Percentiles rank a stretch among this genome's conserved stretches.
Conservation (phyloP, 2,113 vertebrate species). For the Ptychochromis oligacanthus region DNA sequence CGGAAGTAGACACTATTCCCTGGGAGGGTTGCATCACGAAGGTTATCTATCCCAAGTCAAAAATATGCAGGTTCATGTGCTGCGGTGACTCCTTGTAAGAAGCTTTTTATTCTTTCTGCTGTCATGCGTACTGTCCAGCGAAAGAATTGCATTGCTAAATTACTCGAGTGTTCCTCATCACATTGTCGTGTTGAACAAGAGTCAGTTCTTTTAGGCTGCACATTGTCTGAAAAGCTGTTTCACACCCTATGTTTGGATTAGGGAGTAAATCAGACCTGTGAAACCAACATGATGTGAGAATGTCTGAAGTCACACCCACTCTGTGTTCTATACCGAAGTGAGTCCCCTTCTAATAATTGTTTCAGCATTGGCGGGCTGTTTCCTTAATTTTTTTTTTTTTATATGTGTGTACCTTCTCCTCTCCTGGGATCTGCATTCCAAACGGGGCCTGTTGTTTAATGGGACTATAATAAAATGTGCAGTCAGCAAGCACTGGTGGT, state of each 20-base stretch:
- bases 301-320: conserved; percentile 23
- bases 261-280: neutral
- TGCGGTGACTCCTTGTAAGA: too few relatives aligned
- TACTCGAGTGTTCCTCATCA: too few relatives aligned
- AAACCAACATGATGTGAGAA: conserved; percentile 16
- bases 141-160: neutral
- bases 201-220: neutral
- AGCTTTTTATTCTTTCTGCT: neutral
- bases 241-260: neutral
- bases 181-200: neutral
- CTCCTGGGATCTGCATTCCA: conserved; percentile 60
- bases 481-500: conserved; percentile 57
- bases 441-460: conserved; percentile 69
- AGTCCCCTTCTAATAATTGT: conserved; percentile 43
- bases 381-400: conserved; percentile 1
- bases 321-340: conserved; percentile 4
- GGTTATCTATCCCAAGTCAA: too few relatives aligned
- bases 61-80: too few relatives aligned
- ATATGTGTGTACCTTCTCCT: conserved; percentile 30
- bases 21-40: too few relatives aligned
- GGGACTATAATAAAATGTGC: conserved; percentile 65
- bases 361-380: conserved; percentile 46
- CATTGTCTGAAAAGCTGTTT: neutral
- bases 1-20: too few relatives aligned
- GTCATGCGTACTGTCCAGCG: too few relatives aligned